A percentile compares a stretch with the other conserved stretches of the same genome.
Evolutionary conservation across 2,888 invertebrate species (phyloP).

Genomic region (Onthophagus sagittarius): DNA sequence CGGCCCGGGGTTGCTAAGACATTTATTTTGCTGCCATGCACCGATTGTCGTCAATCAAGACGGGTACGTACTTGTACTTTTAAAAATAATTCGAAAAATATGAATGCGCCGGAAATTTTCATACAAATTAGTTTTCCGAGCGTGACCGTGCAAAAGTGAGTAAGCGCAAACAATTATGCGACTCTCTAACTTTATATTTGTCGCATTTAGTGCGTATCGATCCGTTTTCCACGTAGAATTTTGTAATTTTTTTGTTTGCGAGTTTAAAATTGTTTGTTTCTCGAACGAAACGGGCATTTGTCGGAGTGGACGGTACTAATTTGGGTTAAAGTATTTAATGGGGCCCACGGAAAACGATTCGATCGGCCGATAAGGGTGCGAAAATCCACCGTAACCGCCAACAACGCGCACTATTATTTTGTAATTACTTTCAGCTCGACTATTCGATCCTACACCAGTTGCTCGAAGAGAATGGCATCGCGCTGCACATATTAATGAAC

Average conservation of each 20-base stretch:
- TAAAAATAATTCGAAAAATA: background rate
- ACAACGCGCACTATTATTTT: constrained; percentile 26
- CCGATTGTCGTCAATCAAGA: constrained; percentile 63
- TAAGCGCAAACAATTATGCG: background rate
- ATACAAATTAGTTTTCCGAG: background rate
- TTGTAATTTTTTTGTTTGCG: background rate
- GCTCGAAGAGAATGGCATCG: constrained; percentile 75
- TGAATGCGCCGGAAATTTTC: background rate
- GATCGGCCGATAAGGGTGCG: background rate
- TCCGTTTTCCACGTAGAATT: background rate
- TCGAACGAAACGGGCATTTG: background rate
- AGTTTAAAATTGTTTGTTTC: background rate
- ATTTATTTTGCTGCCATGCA: constrained; percentile 77
- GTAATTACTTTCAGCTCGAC: constrained; percentile 59
- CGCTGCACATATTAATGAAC: constrained; percentile 79
- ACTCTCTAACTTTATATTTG: background rate
- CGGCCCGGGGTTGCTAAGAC: constrained; percentile 81
- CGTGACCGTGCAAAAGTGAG: background rate
- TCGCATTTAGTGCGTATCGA: background rate
- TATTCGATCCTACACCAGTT: constrained; percentile 79
- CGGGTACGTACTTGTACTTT: constrained; percentile 50
- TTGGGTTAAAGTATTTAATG: constrained; percentile 14
- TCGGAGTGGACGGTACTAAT: background rate
- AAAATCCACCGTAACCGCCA: constrained; percentile 7
- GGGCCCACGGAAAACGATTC: constrained; percentile 26